Evolutionary conservation across 2,888 invertebrate species (phyloP), one percentile per base, ranked within the genome.

Genomic region (Ectemnius lituratus): DNA sequence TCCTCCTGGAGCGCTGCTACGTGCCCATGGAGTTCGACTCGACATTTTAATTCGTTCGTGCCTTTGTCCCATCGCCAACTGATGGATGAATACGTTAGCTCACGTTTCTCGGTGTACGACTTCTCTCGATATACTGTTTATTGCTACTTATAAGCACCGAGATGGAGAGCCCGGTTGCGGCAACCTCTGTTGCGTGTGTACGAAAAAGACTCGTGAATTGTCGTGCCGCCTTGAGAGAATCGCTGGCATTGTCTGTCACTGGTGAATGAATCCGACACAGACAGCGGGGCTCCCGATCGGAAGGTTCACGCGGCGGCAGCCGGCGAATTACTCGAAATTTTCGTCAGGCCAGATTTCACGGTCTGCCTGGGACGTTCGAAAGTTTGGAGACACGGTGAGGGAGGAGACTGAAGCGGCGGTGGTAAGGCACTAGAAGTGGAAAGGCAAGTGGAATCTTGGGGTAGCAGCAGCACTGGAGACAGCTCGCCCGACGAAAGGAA

Each of bases 301-400:
- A 65, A 63, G 59, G 60, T 49, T 18, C 62, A 58, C 58, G 67
- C 67, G 59, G 49, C 62, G 57, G 70, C 46, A n/a, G 70, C 68
- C 79, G 68, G 64, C 78, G 82, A 83, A 84, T 86, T 80, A 82
- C 83, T 74, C 73, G 82, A 83, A 84, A 84, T 86, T 87, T 85
- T 81, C 85, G 79, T 67, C 80, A 80, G 78, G 80, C 83, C 86
- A 87, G 88, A 88, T 88, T 88, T 88, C 85, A 88, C 87, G 88
- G 88, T 88, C 88, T 88, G 84, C 84, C 76, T 86, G 83, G 86
- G 88, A 86, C 84, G 87, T 88, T 87, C 82, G 85, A 87, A 88
- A 88, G 88, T 88, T 88, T 75, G 86, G 80, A 85, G 85, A 84
- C 85, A 76, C 80, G 78, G 8, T 8, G 37, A 37, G 11, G 8